Base-by-base conservation (phyloP, 2,888 invertebrate species). In the Heliconius charithonia region DNA sequence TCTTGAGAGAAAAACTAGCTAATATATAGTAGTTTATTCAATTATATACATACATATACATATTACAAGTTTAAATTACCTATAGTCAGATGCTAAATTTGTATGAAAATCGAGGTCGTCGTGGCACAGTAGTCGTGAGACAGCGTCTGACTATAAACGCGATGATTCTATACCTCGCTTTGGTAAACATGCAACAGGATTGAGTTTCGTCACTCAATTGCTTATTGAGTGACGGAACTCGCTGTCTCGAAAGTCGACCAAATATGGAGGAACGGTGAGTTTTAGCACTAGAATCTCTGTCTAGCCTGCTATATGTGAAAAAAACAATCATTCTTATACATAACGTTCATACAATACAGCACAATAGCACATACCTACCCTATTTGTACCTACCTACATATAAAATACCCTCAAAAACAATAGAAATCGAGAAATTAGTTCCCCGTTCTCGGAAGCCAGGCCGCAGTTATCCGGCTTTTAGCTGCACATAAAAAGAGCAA, bases 381-480 rank as follows among this genome's bases (percentile, higher is more conserved):
- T n/a, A n/a, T n/a, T n/a, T n/a, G n/a, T n/a, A n/a, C n/a, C n/a
- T n/a, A n/a, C n/a, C n/a, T n/a, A 32, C 32, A 27, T 2, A 25
- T 4, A 10, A 32, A 51, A 7, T 66, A 66, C 75, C 77, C 65
- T 73, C 71, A 67, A 66, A 77, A 67, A 59, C 45, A 75, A 73
- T 69, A 73, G 72, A 79, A 81, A 79, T 79, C 79, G 76, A 78
- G 78, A 78, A 78, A 76, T 76, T 76, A 80, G 81, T 82, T 82
- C 85, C 78, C 79, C 76, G 62, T 88, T 88, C 87, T 85, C 85
- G 86, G 89, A 90, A 88, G 85, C 85, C 81, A 83, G 85, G 85
- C 88, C 88, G 87, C 88, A 86, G 88, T 89, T 88, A 90, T 89
- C 89, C 89, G 88, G 90, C 88, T 88, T 89, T 89, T 89, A 89